These are phyloP conservation scores for Ciconia nigra DNA, from an alignment of 2,797 vertebrate genomes.

Conservation along the genomic window DNA sequence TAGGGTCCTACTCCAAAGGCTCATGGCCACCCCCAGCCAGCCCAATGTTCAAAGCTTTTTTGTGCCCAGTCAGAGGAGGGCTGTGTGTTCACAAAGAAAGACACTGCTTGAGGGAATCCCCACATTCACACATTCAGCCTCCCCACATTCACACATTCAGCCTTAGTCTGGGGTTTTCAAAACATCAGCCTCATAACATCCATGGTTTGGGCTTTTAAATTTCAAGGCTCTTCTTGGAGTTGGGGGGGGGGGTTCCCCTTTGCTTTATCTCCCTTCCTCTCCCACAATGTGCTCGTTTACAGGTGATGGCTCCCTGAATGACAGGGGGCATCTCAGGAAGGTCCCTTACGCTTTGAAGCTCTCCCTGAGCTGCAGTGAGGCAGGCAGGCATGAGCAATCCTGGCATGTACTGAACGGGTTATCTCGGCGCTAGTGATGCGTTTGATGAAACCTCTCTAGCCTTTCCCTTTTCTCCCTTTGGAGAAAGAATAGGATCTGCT, in stretches of 20 bases:
- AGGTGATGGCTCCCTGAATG: neutral
- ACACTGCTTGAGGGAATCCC: neutral
- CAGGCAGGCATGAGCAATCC: neutral
- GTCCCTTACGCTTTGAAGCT: neutral
- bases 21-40: neutral
- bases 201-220: neutral
- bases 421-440: neutral
- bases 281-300: neutral
- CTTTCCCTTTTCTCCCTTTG: neutral
- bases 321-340: neutral
- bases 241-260: rapidly evolving
- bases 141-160: rapidly evolving
- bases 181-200: neutral
- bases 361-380: neutral
- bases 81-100: neutral
- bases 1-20: neutral
- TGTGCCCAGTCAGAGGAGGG: neutral
- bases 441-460: neutral
- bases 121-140: neutral
- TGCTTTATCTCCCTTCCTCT: neutral
- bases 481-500: neutral
- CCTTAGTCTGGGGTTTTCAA: neutral
- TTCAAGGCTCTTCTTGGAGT: neutral
- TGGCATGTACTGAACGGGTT: neutral
- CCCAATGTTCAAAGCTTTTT: neutral